Evolutionary conservation across 2,888 invertebrate species (phyloP), one percentile per base, ranked within the genome.

Genomic region (Venusia cambrica): DNA sequence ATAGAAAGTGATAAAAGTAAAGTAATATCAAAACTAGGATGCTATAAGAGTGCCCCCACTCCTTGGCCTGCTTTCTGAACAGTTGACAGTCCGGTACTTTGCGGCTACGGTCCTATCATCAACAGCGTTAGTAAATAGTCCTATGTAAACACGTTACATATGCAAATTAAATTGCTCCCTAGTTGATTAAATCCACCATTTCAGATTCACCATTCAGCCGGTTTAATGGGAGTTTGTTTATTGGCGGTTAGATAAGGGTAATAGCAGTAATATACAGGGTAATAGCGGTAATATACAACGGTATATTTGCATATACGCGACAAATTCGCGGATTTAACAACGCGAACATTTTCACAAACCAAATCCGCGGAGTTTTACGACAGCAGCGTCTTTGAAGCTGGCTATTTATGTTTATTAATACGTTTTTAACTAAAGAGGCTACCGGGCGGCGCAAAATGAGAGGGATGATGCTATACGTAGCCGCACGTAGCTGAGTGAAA

Each of bases 171-270:
- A n/a, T n/a, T n/a, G n/a, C n/a, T 46, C 27, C 40, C 40, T 54
- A 58, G 59, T 65, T 62, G 71, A 71, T 77, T 62, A 75, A 72
- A 77, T 74, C 78, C 73, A 74, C 77, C 76, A 81, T 70, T 73
- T 75, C n/a, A n/a, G n/a, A n/a, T n/a, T n/a, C n/a, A n/a, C n/a
- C n/a, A n/a, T n/a, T n/a, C 73, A 69, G 73, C 74, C 56, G 66
- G 55, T 61, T 62, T 71, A 73, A 78, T 67, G 64, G 62, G 54
- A 71, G 73, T 79, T 80, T 80, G 83, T 81, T 77, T 76, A 75
- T 73, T 70, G 54, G 54, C 33, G 61, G 56, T 60, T 69, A 65
- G 73, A 72, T 74, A 72, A 70, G 63, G 54, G 37, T 71, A 70
- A 77, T 80, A 74, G 74, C 68, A n/a, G n/a, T n/a, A n/a, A n/a